A percentile compares a stretch with the other conserved stretches of the same genome.
These are phyloP conservation scores for Cylindroiulus punctatus DNA, from an alignment of 2,888 invertebrate species.

Conservation along the genomic window DNA sequence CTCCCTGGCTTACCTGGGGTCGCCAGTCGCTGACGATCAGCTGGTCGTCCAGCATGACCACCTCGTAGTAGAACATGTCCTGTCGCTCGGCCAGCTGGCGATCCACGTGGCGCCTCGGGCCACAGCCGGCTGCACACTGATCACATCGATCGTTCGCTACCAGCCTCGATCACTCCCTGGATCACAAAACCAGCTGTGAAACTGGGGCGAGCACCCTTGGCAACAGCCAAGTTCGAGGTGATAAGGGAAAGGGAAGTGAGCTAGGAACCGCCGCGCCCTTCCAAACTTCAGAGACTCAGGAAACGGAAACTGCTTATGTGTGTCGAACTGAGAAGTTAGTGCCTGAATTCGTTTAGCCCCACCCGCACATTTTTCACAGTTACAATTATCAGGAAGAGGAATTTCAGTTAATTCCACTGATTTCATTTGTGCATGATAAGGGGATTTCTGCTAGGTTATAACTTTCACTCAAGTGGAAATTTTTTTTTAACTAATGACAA, in stretches of 20 bases:
- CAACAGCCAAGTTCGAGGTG: slow-evolving; percentile 5
- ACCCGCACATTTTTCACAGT: no score
- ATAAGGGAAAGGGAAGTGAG: not conserved
- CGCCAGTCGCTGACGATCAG: not conserved
- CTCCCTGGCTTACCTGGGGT: slow-evolving; percentile 2
- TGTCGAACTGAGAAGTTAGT: no score
- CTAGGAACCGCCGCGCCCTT: not conserved
- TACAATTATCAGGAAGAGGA: no score
- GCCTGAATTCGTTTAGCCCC: no score
- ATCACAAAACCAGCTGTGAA: not conserved
- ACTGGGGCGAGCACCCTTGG: no score
- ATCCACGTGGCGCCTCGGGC: not conserved
- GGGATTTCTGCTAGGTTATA: no score
- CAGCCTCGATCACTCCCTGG: not conserved
- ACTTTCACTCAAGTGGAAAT: no score
- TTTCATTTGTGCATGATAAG: no score
- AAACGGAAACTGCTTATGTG: no score
- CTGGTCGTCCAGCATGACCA: not conserved
- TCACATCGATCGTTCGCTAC: no score
- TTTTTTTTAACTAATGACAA: no score
- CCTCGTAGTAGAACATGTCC: not conserved
- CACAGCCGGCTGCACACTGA: not conserved
- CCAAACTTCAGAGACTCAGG: not conserved
- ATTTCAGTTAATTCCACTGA: no score
- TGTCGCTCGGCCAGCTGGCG: not conserved